Percentiles rank a stretch among this genome's conserved stretches.
Conservation (phyloP, 2,113 vertebrate genomes). For the Columba livia region DNA sequence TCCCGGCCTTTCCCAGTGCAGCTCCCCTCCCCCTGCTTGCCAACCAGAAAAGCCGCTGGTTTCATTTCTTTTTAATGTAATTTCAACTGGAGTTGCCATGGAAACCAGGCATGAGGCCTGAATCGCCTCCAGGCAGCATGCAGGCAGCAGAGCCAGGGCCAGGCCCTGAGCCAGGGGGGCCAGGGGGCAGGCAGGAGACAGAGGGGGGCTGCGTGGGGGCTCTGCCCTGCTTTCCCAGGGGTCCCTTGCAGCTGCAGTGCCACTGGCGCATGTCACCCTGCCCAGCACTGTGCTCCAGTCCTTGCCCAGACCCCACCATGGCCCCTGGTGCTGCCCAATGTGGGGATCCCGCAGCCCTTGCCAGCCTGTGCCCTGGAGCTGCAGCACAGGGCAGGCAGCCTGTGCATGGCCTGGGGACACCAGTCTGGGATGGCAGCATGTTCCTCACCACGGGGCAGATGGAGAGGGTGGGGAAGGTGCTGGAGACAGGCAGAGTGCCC, state of each 20-base stretch:
- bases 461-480: not conserved
- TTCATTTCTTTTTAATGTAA: constrained; percentile 67
- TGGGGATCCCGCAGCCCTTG: not conserved
- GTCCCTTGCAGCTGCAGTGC: not conserved
- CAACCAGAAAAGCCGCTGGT: constrained; percentile 50
- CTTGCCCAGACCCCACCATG: fast-evolving
- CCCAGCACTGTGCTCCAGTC: not conserved
- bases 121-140: not conserved
- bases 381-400: not conserved
- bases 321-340: not conserved
- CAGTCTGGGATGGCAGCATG: not conserved
- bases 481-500: fast-evolving
- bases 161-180: not conserved
- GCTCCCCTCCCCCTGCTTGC: constrained; percentile 11
- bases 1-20: not conserved
- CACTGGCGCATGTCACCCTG: not conserved
- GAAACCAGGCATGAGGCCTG: constrained; percentile 38
- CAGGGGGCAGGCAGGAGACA: not conserved
- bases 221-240: not conserved
- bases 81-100: constrained; percentile 56
- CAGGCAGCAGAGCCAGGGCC: not conserved
- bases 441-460: not conserved
- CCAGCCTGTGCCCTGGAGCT: not conserved
- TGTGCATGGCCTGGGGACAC: not conserved
- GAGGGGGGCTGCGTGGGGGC: not conserved